These are phyloP conservation scores for Camarhynchus parvulus DNA, from an alignment of 2,113 vertebrate genomes.

Conservation along the genomic window DNA sequence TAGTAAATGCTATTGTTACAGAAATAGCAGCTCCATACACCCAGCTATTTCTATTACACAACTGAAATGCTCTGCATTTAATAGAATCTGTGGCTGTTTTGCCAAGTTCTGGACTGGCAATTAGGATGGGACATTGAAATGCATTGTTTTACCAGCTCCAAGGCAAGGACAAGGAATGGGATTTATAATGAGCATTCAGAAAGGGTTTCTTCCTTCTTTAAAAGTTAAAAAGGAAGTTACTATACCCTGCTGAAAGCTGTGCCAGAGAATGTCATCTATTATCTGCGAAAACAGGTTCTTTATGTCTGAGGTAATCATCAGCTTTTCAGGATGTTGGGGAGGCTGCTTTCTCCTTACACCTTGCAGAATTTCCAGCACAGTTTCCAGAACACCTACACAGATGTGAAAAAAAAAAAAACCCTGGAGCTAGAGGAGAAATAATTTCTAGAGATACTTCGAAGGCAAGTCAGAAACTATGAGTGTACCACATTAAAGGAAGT, in stretches of 20 bases:
- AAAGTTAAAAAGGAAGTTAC: not conserved
- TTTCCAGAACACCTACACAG: not conserved
- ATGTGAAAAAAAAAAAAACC: not conserved
- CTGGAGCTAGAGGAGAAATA: not conserved
- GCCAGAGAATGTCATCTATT: not conserved
- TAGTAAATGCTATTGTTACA: constrained; percentile 47
- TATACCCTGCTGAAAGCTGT: not conserved
- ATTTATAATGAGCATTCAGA: not conserved
- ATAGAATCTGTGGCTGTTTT: not conserved
- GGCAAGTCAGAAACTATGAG: not conserved
- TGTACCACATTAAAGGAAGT: not conserved
- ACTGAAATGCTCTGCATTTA: not conserved
- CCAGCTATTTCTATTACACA: constrained; percentile 15
- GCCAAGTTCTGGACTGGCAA: constrained; percentile 24
- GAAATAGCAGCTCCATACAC: constrained; percentile 54
- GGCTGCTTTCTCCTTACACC: not conserved
- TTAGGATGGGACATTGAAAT: not conserved
- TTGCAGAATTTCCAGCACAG: not conserved
- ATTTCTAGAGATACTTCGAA: not conserved
- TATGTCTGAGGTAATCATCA: not conserved
- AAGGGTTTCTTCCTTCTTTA: not conserved
- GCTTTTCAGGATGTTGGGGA: not conserved
- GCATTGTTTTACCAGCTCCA: constrained; percentile 5
- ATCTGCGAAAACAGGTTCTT: not conserved
- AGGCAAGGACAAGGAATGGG: not conserved